phyloP scores from a whole-genome alignment of 2,113 vertebrate genomes.

The Equus quagga region DNA sequence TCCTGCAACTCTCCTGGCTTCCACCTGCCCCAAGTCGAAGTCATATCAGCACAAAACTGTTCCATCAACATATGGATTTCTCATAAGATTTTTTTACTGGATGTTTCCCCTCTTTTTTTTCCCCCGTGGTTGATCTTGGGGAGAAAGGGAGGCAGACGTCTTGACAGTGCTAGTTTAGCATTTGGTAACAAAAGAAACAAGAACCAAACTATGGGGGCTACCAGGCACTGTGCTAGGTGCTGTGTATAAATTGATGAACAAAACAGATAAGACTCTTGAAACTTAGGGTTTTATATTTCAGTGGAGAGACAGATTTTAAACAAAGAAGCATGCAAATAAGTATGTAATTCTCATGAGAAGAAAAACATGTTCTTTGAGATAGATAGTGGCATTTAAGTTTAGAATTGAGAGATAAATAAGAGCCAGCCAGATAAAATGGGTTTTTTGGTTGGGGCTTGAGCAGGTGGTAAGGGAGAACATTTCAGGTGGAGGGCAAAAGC shows the following conservation, averaged over 20 bases:
- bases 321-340: neutral
- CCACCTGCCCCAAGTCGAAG: neutral
- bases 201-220: accelerated
- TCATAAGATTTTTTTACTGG: neutral
- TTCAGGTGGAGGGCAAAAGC: neutral
- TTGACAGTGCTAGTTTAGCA: neutral
- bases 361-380: neutral
- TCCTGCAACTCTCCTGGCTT: neutral
- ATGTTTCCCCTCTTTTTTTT: neutral
- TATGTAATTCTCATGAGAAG: neutral
- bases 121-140: neutral
- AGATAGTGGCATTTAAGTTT: neutral
- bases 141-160: neutral
- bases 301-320: neutral
- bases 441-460: neutral
- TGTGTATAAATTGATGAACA: neutral
- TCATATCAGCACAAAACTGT: neutral
- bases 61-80: neutral
- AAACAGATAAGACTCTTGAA: neutral
- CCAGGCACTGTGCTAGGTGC: neutral
- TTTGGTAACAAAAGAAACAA: neutral
- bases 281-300: neutral
- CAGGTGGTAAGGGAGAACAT: neutral
- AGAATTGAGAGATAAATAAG: neutral
- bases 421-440: neutral